Evolutionary conservation across 2,888 invertebrate species (phyloP), one percentile per base, ranked within the genome.

Genomic region (Monochamus alternatus): DNA sequence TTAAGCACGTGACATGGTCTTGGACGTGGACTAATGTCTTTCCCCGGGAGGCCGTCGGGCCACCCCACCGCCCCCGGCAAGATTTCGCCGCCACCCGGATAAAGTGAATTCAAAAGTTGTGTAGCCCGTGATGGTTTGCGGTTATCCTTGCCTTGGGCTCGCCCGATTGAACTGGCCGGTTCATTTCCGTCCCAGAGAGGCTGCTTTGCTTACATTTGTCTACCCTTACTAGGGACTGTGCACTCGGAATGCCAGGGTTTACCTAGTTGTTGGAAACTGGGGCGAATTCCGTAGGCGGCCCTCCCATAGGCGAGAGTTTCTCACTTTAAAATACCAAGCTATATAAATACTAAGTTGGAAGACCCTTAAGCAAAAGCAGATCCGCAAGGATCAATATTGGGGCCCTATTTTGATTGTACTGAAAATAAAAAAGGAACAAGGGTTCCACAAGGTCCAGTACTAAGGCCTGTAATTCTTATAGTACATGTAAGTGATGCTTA

Each of bases 21-120:
- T 81, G 83, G 86, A 86, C 86, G 86, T 86, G 84, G 82, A 86
- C 85, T 86, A 86, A 86, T 86, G 86, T 83, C 81, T 80, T 80
- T 81, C 76, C 82, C 82, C 78, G 47, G 43, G 82, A 85, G 81
- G 79, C 52, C 63, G 69, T 52, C 70, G 77, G 77, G 74, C 76
- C 77, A 79, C 75, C 79, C 75, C 77, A 74, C 76, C 76, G 78
- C 75, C 79, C 75, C 77, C 60, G 76, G 79, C 79, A 66, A 76
- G 77, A 75, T 78, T 78, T 78, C 78, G 74, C 75, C 75, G 67
- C 65, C 72, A 51, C 12, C 47, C 47, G 73, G 72, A 76, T 76
- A 78, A 80, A 79, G 73, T 76, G 78, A 80, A 82, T 81, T 83
- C 79, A 76, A 80, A 78, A 82, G 80, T 82, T 83, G 75, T 75